Evolutionary conservation across 1,140 invertebrate species (phyloP), one percentile per base, ranked within the genome.

Genomic region (Hylaeus anthracinus): DNA sequence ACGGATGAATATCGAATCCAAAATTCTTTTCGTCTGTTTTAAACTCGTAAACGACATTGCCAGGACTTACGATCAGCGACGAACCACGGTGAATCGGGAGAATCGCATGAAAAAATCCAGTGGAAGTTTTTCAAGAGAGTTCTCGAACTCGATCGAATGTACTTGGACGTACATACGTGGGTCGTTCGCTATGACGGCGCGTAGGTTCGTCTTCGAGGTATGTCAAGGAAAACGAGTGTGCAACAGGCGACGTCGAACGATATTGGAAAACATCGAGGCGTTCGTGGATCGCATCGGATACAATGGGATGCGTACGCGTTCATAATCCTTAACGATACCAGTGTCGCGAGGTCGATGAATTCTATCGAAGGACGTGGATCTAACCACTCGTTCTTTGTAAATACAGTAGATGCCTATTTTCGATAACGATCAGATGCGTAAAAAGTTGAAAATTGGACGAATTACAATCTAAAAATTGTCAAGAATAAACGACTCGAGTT

Each of bases 221-320:
- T 89, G 88, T 90, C 89, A 90, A 90, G 89, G 89, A 86, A 88
- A 90, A 87, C 88, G 60, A 80, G 85, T 75, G 60, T 76, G 63
- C 58, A 71, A 58, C 55, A 64, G 51, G 65, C 51, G 65, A 53
- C 39, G 39, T 9, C 72, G 72, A 80, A 43, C 83, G 73, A 85
- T 87, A 82, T 83, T 77, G 86, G 72, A 88, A 88, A 87, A 82
- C 71, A 43, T 58, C 5, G 15, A n/a, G 82, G 73, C 60, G 70
- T 64, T 86, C 73, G 74, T 61, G 60, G 26, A 80, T 71, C 55
- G 48, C 9, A 37, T 43, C 5, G 48, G 53, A 72, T 12, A 83
- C 55, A 73, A 73, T 77, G 55, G 51, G 37, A 65, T 53, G 51
- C 4, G 58, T 65, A 65, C 81, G 85, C 63, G 81, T 58, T 55